phyloP scores from a whole-genome alignment of 2,797 vertebrate genomes.

The Margarornis squamiger region DNA sequence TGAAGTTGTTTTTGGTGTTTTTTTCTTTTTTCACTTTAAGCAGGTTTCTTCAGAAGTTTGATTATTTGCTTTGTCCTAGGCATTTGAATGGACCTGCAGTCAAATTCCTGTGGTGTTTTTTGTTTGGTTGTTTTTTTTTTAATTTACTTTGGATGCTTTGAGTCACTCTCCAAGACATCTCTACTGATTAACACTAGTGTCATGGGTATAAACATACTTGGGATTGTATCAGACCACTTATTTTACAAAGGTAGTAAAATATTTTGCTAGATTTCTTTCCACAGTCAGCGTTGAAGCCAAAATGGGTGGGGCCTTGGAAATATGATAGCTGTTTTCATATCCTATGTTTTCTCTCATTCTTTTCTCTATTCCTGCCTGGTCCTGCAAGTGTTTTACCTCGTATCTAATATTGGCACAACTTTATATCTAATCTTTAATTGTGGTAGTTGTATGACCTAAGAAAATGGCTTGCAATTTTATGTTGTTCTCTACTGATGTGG shows the following conservation, averaged over 20 bases:
- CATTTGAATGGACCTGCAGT: not conserved
- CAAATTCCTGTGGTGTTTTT: not conserved
- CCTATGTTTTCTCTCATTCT: not conserved
- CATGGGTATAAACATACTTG: not conserved
- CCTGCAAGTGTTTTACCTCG: not conserved
- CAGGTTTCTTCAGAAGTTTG: accelerated
- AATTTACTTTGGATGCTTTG: not conserved
- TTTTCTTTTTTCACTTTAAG: not conserved
- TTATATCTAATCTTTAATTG: not conserved
- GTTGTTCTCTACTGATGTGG: not conserved
- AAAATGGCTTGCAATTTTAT: not conserved
- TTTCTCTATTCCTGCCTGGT: not conserved
- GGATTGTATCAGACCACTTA: accelerated
- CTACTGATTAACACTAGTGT: not conserved
- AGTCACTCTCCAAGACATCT: not conserved
- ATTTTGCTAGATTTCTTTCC: not conserved
- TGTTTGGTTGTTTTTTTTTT: not conserved
- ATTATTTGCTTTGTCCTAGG: not conserved
- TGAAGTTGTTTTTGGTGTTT: not conserved
- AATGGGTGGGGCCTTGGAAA: not conserved
- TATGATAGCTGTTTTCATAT: not conserved
- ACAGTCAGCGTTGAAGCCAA: not conserved
- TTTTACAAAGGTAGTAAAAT: not conserved
- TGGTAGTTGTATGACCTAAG: not conserved
- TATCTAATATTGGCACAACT: not conserved